phyloP scores from a whole-genome alignment of 2,113 vertebrate genomes.

The Trematocara stigmaticum region DNA sequence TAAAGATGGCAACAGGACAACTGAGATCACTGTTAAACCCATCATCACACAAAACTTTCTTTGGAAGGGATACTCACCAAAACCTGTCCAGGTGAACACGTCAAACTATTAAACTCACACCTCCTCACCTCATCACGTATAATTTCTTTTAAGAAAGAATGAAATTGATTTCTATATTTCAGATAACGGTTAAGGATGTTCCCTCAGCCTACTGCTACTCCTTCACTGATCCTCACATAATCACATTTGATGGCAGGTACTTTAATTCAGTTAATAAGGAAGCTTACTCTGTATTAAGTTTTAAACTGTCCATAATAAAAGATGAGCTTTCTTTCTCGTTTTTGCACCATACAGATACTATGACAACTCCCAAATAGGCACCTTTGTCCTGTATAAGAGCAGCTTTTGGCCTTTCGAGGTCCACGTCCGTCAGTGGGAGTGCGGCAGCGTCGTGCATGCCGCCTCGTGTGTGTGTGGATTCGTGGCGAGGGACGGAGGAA shows the following conservation, averaged over 20 bases:
- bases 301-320: not conserved
- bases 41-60: constrained; percentile 76
- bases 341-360: constrained; percentile 71
- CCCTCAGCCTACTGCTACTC: constrained; percentile 83
- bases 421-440: constrained; percentile 88
- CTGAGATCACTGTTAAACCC: constrained; percentile 70
- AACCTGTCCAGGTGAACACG: constrained; percentile 72
- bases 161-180: constrained; percentile 8
- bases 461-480: constrained; percentile 86
- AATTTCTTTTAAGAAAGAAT: not conserved
- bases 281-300: not conserved
- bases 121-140: rapidly evolving
- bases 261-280: not conserved
- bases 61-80: constrained; percentile 82
- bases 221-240: constrained; percentile 89
- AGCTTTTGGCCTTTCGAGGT: constrained; percentile 79
- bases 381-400: constrained; percentile 86
- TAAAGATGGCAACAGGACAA: constrained; percentile 77
- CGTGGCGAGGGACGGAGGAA: constrained; percentile 75
- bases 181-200: constrained; percentile 82
- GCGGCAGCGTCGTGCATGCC: constrained; percentile 76
- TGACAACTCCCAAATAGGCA: constrained; percentile 85
- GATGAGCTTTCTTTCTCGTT: rapidly evolving
- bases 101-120: not conserved
- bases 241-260: constrained; percentile 94